Evolutionary conservation across 2,888 invertebrate species (phyloP).

Genomic region (Enchytraeus crypticus): DNA sequence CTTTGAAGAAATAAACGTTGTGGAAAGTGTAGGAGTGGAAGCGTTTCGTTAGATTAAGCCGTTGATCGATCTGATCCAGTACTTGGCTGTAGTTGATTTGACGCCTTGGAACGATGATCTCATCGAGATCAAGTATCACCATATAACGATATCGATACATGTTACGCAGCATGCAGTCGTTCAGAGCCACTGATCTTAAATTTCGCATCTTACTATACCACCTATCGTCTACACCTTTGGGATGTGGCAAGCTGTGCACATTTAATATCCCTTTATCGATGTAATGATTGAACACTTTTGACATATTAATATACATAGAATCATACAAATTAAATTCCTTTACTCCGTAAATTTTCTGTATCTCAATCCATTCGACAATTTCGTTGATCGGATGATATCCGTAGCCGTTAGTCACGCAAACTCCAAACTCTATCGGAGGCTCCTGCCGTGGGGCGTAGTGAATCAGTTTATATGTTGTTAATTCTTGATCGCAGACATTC

Average conservation of each 20-base stretch:
- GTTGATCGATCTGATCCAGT: slow-evolving; percentile 9
- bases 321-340: slow-evolving; percentile 22
- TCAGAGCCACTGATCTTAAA: slow-evolving; percentile 22
- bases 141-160: slow-evolving; percentile 17
- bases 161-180: slow-evolving; percentile 27
- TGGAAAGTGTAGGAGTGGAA: slow-evolving; percentile 18
- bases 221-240: no score
- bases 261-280: slow-evolving; percentile 8
- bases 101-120: slow-evolving; percentile 14
- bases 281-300: slow-evolving; percentile 16
- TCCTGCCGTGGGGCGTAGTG: background rate
- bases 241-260: slow-evolving; percentile 11
- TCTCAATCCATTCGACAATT: slow-evolving; percentile 26
- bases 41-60: slow-evolving; percentile 1
- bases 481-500: slow-evolving; percentile 7
- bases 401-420: slow-evolving; percentile 23
- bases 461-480: slow-evolving; percentile 13
- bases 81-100: slow-evolving; percentile 12
- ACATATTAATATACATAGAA: slow-evolving; percentile 1
- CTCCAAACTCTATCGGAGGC: slow-evolving; percentile 21
- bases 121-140: slow-evolving; percentile 13
- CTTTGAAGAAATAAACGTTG: slow-evolving; percentile 19
- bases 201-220: no score
- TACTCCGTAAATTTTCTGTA: slow-evolving; percentile 20
- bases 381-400: slow-evolving; percentile 5